Conservation (phyloP, 2,113 vertebrate genomes). For the Antennarius striatus region DNA sequence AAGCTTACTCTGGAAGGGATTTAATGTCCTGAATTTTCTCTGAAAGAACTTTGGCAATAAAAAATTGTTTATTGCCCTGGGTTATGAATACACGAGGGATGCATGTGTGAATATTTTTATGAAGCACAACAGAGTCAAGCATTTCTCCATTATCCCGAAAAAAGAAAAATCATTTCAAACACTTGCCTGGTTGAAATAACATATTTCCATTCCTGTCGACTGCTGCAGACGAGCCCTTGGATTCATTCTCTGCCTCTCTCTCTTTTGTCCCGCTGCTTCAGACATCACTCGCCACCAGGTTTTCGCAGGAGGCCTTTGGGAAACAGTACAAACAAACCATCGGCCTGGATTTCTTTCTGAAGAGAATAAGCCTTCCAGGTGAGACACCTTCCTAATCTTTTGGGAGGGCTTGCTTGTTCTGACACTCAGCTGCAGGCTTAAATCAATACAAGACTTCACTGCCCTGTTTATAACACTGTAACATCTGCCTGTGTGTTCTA, state of each 20-base stretch:
- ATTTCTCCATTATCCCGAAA: not conserved
- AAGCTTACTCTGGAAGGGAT: slow-evolving; percentile 42
- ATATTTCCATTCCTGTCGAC: slow-evolving; percentile 19
- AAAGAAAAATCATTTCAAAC: slow-evolving; percentile 23
- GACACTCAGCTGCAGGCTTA: slow-evolving; percentile 17
- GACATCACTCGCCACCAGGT: slow-evolving; percentile 95
- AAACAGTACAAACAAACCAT: slow-evolving; percentile 99
- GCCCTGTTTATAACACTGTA: not conserved
- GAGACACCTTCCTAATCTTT: slow-evolving; percentile 75
- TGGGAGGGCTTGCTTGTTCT: slow-evolving; percentile 39
- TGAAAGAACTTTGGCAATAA: slow-evolving; percentile 30
- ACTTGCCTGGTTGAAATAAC: slow-evolving; percentile 13
- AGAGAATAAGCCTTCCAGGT: slow-evolving; percentile 98
- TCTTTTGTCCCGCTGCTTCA: slow-evolving; percentile 79
- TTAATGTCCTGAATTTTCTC: slow-evolving; percentile 47
- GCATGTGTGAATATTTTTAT: too few relatives aligned
- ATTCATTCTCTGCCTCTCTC: slow-evolving; percentile 42
- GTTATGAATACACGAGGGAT: too few relatives aligned
- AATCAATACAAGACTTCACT: slow-evolving; percentile 6
- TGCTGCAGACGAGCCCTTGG: slow-evolving; percentile 21
- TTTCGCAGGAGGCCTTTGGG: slow-evolving; percentile 98
- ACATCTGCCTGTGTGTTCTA: not conserved
- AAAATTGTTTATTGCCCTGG: too few relatives aligned
- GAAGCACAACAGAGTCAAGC: slow-evolving; percentile 4
- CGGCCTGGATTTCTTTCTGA: slow-evolving; percentile 99